Evolutionary conservation across 2,888 invertebrate genomes (phyloP), one percentile per base, ranked within the genome.

Genomic region (Patella caerulea): DNA sequence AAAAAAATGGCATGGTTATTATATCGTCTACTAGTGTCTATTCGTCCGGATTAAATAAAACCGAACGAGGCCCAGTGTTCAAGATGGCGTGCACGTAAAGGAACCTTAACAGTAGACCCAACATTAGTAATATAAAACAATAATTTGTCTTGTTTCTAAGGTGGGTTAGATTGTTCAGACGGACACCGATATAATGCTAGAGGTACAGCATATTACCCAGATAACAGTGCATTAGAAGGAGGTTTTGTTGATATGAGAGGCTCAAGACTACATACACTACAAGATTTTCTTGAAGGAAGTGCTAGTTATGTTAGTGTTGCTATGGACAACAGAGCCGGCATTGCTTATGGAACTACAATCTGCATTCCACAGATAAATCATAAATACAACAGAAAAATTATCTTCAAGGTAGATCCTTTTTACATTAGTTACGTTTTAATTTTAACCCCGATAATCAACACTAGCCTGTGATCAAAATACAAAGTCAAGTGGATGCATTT

Each of bases 301-400:
- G 81, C 79, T 3, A 54, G 71, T 19, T 78, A 80, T 34, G 86
- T 86, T 9, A 85, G 83, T 45, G 84, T 85, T 78, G 86, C 86
- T 45, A 86, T 86, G 86, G 86, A 86, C 80, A 83, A 83, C 79
- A 79, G 76, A 34, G 82, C 83, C 2, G 82, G 83, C 12, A 81
- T 86, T 17, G 53, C 79, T 1, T 86, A 84, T 72, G 84, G 84
- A 17, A 83, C 84, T 9, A 75, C 73, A 2, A 70, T 86, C 54
- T 86, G 86, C 69, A 86, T 86, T 24, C 86, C 84, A n/a, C 81
- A 86, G 59, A 56, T 86, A 65, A 83, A 86, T 75, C 78, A 78
- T 24, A 79, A 81, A 71, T 84, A 86, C 72, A 56, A 81, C 69
- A 77, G 79, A 75, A 78, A 83, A 56, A 85, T 86, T 56, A 78